Evolutionary conservation across 1,140 invertebrate genomes (phyloP).

Genomic region (Sminthurinus signatus): DNA sequence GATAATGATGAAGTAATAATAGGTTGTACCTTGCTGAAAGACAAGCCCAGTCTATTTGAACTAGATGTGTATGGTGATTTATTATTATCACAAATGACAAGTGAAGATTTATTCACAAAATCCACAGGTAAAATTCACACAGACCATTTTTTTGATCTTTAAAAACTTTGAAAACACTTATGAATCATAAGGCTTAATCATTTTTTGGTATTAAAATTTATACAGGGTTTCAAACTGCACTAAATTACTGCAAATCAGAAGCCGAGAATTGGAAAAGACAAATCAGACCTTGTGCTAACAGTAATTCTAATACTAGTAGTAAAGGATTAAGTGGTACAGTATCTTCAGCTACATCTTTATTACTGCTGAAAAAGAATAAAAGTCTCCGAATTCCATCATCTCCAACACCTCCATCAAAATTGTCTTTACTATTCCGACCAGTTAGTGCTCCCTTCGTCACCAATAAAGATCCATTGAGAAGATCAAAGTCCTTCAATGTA

Average conservation of each 20-base stretch:
- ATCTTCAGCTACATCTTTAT: conserved; percentile 14
- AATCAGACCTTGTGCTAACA: conserved; percentile 30
- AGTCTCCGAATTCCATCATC: conserved; percentile 32
- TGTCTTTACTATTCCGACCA: conserved; percentile 38
- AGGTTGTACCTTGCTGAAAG: conserved; percentile 44
- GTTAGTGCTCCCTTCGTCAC: conserved; percentile 22
- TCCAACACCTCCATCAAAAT: conserved; percentile 37
- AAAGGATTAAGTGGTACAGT: conserved; percentile 22
- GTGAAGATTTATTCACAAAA: conserved; percentile 40
- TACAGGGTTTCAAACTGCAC: conserved; percentile 38
- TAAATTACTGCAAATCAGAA: conserved; percentile 36
- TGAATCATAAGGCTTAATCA: no score
- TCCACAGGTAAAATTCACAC: no score
- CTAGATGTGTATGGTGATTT: conserved; percentile 46
- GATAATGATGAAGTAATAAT: conserved; percentile 46
- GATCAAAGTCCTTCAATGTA: conserved; percentile 39
- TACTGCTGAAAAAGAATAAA: conserved; percentile 27
- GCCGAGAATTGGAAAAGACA: conserved; percentile 41
- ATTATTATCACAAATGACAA: conserved; percentile 41
- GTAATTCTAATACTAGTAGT: no score
- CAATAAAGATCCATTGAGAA: conserved; percentile 28
- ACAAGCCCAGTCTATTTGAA: conserved; percentile 46
- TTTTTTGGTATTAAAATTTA: no score
- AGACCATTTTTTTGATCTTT: no score
- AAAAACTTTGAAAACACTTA: no score